Base-by-base conservation (phyloP, 2,888 invertebrate species). In the Nemotelus nigrinus region DNA sequence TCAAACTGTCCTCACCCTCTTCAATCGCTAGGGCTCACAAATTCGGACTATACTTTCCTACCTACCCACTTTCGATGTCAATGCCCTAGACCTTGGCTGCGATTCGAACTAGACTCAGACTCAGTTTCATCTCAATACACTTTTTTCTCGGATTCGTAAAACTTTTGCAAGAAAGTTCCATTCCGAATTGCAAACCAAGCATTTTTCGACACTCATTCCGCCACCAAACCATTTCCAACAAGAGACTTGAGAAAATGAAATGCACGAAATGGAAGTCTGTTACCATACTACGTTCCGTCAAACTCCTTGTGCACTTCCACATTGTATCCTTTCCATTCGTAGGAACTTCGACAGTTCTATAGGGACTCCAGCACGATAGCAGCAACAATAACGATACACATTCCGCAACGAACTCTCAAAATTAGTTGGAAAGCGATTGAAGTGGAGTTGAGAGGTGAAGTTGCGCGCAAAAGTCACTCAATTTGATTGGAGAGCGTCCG, bases 401-500 rank as follows among this genome's bases (percentile, higher is more conserved):
- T 25, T 25, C 25, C 25, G 25, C 25, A 25, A 25, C 25, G 25
- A 25, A 25, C 25, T 25, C 25, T 25, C 25, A 47, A 53, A 65
- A 70, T 70, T 70, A 55, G 70, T 70, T 70, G 70, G 44, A 70
- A 70, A 70, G 70, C 70, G 55, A 70, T 70, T 70, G 70, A 70
- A 70, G 55, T 6, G n/a, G 10, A 55, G 70, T 70, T 55, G 47
- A 70, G 70, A 70, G 70, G 53, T 53, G 53, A 70, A 70, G 55
- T 70, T 70, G 70, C 55, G 70, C 70, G 70, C 70, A 70, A 70
- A 70, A 70, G 70, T 70, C 70, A 70, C 70, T 70, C 70, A 70
- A 70, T 70, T 70, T 70, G 70, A 70, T 70, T 70, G 70, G 70
- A 70, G 68, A 68, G 70, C 55, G 70, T 70, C 47, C 70, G 70